These are phyloP conservation scores for Rallus limicola DNA, from an alignment of 2,113 vertebrate genomes.

Conservation along the genomic window DNA sequence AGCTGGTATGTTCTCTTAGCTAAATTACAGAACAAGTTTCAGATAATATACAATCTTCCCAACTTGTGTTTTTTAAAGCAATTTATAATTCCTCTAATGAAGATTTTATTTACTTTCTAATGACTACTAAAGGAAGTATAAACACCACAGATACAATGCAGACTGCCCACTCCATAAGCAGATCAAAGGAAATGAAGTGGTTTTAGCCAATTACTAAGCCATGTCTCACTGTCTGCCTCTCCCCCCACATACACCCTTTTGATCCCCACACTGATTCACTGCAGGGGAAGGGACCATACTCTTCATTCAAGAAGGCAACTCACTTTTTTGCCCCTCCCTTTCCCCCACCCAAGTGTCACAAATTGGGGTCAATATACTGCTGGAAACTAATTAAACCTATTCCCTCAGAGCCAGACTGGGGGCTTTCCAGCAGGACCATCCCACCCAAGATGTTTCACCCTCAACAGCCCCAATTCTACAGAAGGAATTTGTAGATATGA, in stretches of 20 bases:
- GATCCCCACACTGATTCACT: background rate
- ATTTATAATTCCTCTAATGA: background rate
- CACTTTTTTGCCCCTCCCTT: background rate
- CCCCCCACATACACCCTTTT: background rate
- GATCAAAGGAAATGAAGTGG: background rate
- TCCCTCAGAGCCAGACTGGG: background rate
- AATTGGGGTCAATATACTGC: background rate
- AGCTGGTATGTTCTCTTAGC: background rate
- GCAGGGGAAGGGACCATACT: background rate
- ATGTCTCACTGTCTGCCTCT: background rate
- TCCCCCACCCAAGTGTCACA: background rate
- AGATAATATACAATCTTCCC: background rate
- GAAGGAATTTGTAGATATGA: background rate
- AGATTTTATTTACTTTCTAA: background rate
- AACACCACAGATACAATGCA: background rate
- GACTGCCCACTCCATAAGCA: background rate
- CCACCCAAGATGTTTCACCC: background rate
- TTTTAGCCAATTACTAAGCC: background rate
- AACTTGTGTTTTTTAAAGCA: background rate
- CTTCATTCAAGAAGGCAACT: background rate
- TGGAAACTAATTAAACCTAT: background rate
- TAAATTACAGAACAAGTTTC: conserved; percentile 8
- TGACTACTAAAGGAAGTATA: background rate
- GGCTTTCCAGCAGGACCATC: background rate
- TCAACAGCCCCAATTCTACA: background rate